phyloP scores from a whole-genome alignment of 53 echinoderm and acorn worm genomes.

The Mesocentrotus franciscanus region DNA sequence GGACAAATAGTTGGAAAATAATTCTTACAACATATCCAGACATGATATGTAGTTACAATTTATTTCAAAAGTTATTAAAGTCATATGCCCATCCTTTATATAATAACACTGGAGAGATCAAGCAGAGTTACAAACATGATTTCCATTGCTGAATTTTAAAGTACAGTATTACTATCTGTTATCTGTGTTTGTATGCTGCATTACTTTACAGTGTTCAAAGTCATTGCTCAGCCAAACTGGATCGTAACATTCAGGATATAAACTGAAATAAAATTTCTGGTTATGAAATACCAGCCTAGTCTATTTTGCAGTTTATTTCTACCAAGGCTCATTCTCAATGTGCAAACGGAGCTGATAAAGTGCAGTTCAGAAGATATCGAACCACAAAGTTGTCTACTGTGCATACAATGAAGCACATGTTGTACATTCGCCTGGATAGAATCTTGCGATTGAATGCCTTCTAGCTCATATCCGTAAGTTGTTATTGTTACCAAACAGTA shows the following conservation, averaged over 20 bases:
- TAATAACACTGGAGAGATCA: no score
- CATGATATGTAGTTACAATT: not conserved
- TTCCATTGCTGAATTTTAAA: no score
- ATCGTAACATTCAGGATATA: not conserved
- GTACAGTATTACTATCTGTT: no score
- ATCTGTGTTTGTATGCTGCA: no score
- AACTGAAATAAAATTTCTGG: not conserved
- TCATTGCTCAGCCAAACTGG: not conserved
- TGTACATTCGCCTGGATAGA: not conserved
- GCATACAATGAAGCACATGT: no score
- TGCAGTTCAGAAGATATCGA: not conserved
- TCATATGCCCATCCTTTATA: no score
- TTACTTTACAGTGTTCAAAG: no score
- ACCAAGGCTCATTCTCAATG: not conserved
- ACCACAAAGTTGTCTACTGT: not conserved
- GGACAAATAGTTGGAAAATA: not conserved
- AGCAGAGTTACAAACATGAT: no score
- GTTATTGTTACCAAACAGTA: conserved; percentile 41
- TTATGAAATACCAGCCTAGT: not conserved
- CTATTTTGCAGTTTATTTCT: not conserved
- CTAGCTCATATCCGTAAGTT: not conserved
- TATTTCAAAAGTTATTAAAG: no score
- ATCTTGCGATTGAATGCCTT: not conserved
- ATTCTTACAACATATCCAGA: not conserved
- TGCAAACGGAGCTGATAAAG: not conserved